Percentiles rank a stretch among this genome's conserved stretches.
These are phyloP conservation scores for Phataginus tricuspis DNA, from an alignment of 2,797 vertebrate genomes.

Conservation along the genomic window DNA sequence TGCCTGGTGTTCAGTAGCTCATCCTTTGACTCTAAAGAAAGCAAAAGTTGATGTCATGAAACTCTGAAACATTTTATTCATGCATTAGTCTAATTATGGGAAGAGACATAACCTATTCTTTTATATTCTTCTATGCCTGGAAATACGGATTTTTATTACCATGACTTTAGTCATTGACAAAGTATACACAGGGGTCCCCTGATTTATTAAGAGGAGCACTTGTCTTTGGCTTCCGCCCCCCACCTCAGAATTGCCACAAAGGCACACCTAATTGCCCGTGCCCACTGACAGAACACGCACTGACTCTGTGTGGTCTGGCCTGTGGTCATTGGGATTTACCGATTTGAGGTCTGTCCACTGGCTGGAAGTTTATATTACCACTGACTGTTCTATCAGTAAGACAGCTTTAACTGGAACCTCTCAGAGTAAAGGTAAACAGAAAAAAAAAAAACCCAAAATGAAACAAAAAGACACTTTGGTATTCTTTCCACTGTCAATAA, in stretches of 20 bases:
- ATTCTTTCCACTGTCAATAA: neutral
- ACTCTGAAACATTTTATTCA: neutral
- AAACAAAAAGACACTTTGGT: neutral
- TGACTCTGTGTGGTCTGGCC: neutral
- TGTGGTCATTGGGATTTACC: neutral
- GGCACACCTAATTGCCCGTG: neutral
- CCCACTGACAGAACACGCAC: neutral
- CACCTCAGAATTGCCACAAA: neutral
- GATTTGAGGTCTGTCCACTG: neutral
- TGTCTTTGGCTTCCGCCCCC: neutral
- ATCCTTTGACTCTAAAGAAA: neutral
- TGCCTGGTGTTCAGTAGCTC: neutral
- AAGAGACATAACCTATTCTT: neutral
- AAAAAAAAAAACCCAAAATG: neutral
- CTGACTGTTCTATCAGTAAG: neutral
- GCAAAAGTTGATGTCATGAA: neutral
- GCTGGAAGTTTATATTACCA: neutral
- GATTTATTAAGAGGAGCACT: neutral
- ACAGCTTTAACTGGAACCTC: neutral
- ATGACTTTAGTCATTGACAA: neutral
- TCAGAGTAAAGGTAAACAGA: neutral
- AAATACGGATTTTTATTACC: neutral
- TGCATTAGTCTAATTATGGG: neutral
- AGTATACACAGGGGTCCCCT: neutral
- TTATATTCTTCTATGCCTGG: neutral